These are phyloP conservation scores for Lethocerus indicus DNA, from an alignment of 1,140 invertebrate genomes.

Conservation along the genomic window DNA sequence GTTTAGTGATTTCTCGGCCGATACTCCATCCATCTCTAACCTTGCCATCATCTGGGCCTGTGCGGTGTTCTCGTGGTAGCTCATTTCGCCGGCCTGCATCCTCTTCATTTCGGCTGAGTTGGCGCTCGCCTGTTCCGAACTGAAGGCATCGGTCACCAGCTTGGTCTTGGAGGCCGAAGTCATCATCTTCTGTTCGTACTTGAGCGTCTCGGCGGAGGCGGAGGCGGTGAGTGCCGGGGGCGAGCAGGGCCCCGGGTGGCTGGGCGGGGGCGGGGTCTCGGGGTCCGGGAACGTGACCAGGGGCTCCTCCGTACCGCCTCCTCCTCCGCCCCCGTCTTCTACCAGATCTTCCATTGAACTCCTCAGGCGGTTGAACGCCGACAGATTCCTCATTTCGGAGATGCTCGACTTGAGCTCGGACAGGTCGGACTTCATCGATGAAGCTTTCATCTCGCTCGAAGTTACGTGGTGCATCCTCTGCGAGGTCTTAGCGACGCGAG, in stretches of 20 bases:
- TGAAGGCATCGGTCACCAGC: constrained; percentile 56
- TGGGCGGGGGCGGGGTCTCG: constrained; percentile 36
- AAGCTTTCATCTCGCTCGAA: constrained; percentile 40
- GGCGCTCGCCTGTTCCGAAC: constrained; percentile 50
- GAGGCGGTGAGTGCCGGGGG: background rate
- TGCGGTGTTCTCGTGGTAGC: constrained; percentile 52
- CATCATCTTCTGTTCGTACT: constrained; percentile 59
- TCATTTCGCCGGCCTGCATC: constrained; percentile 59
- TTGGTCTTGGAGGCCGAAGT: constrained; percentile 41
- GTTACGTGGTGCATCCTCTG: constrained; percentile 29
- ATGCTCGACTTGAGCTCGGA: constrained; percentile 56
- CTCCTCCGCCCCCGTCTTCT: constrained; percentile 24
- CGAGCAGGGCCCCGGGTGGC: constrained; percentile 2
- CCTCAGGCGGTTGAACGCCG: constrained; percentile 31
- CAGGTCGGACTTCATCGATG: constrained; percentile 53
- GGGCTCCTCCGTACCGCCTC: constrained; percentile 32
- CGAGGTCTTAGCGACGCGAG: constrained; percentile 26
- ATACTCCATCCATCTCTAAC: constrained; percentile 55
- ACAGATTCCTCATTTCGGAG: constrained; percentile 51
- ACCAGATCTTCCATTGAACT: constrained; percentile 47
- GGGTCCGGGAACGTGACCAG: constrained; percentile 51
- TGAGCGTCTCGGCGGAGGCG: constrained; percentile 38
- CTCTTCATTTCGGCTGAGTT: constrained; percentile 62
- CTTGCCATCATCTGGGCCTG: constrained; percentile 38
- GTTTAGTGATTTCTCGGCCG: constrained; percentile 55